Conservation (phyloP, 2,888 invertebrate species). For the Pardosa pseudoannulata region DNA sequence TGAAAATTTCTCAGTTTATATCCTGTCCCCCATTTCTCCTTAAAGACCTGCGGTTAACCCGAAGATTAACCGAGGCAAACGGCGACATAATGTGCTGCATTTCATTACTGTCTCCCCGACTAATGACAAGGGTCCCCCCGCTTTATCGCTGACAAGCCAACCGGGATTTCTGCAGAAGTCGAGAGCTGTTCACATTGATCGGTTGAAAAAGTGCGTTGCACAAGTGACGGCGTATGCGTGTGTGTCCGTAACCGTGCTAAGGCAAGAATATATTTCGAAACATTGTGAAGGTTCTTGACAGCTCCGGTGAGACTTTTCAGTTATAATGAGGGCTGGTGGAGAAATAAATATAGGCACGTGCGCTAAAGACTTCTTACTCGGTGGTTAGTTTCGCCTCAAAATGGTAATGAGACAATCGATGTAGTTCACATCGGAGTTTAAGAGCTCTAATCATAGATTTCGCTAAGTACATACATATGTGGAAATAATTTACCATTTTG, state of each 20-base stretch:
- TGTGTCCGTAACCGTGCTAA: background rate
- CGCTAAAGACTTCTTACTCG: too few species aligned
- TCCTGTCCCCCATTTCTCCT: background rate
- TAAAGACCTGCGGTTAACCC: conserved; percentile 63
- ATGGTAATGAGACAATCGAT: too few species aligned
- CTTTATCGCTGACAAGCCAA: conserved; percentile 1
- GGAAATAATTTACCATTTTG: too few species aligned
- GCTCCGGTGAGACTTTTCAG: background rate
- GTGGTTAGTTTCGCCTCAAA: too few species aligned
- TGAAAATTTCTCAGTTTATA: background rate
- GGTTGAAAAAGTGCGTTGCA: background rate
- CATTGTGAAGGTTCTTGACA: background rate
- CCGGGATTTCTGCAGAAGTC: conserved; percentile 4
- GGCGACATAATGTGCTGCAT: conserved; percentile 70
- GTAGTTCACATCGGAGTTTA: too few species aligned
- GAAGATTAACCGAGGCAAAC: conserved; percentile 68
- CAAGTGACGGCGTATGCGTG: background rate
- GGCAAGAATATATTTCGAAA: background rate
- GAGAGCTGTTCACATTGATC: background rate
- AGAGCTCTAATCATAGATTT: too few species aligned
- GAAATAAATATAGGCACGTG: background rate
- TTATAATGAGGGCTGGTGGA: background rate
- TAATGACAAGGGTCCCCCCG: conserved; percentile 26
- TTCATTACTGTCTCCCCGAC: conserved; percentile 67
- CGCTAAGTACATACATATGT: too few species aligned